A percentile compares a stretch with the other conserved stretches of the same genome.
phyloP scores from a whole-genome alignment of 2,113 vertebrate genomes.

The Psittacula cyanocephala region DNA sequence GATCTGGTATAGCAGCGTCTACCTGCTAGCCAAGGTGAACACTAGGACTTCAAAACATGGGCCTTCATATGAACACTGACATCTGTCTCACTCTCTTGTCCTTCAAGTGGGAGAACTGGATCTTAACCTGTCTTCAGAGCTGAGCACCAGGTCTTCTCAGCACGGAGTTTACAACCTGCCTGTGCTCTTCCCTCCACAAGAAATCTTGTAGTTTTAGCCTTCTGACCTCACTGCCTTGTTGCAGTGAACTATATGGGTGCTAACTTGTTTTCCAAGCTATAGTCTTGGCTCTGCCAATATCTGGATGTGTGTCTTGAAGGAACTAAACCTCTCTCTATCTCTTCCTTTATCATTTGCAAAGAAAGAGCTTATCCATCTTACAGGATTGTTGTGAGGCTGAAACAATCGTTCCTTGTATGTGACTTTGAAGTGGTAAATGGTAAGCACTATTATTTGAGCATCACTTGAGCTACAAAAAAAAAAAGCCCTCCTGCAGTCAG shows the following conservation, averaged over 20 bases:
- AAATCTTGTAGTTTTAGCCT: not conserved
- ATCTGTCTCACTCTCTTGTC: not conserved
- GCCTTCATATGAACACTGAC: not conserved
- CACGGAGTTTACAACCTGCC: not conserved
- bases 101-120: not conserved
- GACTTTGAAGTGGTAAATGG: slow-evolving; percentile 1
- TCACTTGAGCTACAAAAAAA: not conserved
- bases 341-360: not conserved
- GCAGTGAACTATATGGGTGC: fast-evolving
- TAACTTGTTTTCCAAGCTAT: not conserved
- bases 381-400: not conserved
- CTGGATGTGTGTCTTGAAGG: not conserved
- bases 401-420: not conserved
- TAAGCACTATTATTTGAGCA: slow-evolving; percentile 10
- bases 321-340: not conserved
- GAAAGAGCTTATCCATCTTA: not conserved
- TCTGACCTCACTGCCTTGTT: not conserved
- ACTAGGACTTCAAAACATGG: not conserved
- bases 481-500: not conserved
- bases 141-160: not conserved
- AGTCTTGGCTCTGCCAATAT: not conserved
- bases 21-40: not conserved
- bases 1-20: not conserved
- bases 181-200: not conserved
- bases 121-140: not conserved